phyloP scores from a whole-genome alignment of 2,888 invertebrate species.

The Merodon equestris region DNA sequence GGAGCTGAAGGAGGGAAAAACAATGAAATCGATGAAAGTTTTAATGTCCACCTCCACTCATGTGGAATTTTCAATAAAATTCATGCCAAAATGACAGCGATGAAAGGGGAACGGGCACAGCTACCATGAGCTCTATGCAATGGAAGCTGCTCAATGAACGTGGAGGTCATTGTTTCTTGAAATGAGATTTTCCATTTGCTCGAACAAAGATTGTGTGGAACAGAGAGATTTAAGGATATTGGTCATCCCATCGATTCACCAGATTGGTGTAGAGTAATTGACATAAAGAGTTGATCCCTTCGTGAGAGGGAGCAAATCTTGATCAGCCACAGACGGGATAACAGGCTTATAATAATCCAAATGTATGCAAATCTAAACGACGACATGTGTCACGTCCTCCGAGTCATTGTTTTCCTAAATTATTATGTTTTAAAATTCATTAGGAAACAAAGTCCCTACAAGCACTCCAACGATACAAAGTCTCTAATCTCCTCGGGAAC shows the following conservation, averaged over 20 bases:
- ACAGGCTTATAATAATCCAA: not conserved
- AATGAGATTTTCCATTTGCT: not conserved
- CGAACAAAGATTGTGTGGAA: constrained; percentile 10
- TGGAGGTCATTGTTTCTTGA: constrained; percentile 21
- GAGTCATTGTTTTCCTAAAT: too few relatives aligned
- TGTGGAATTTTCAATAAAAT: constrained; percentile 68
- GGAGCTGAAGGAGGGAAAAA: constrained; percentile 25
- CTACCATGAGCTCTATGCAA: not conserved
- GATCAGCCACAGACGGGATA: not conserved
- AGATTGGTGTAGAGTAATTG: constrained; percentile 17
- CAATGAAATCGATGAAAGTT: constrained; percentile 60
- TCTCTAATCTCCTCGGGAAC: constrained; percentile 52
- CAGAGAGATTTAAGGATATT: constrained; percentile 22
- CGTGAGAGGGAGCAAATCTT: not conserved
- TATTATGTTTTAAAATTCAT: constrained; percentile 29
- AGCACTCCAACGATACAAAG: constrained; percentile 4
- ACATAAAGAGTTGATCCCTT: not conserved
- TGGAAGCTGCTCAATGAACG: too few relatives aligned
- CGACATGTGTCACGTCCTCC: too few relatives aligned
- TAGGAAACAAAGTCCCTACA: constrained; percentile 35
- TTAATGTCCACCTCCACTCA: constrained; percentile 68
- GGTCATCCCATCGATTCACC: not conserved
- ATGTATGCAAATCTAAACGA: too few relatives aligned
- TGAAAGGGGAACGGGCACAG: too few relatives aligned
- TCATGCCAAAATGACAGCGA: constrained; percentile 32